These are phyloP conservation scores for Philotrypesis tridentata DNA, from an alignment of 1,140 invertebrate genomes.

Conservation along the genomic window DNA sequence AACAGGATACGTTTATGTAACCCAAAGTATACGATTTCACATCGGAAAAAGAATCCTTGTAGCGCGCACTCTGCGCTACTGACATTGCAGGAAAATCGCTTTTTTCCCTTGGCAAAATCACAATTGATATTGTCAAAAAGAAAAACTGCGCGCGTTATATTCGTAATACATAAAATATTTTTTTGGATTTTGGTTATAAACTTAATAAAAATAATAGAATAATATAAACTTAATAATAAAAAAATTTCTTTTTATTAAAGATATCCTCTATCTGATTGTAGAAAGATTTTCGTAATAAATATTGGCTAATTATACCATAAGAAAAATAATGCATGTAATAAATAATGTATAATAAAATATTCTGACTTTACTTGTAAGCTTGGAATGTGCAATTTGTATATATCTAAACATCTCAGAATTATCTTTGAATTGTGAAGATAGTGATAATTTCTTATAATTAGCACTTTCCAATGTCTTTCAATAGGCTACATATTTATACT, in stretches of 20 bases:
- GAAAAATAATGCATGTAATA: background rate
- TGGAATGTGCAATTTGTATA: background rate
- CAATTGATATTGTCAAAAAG: background rate
- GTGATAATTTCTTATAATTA: slow-evolving; percentile 18
- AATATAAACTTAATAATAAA: too few relatives aligned
- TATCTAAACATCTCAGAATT: background rate
- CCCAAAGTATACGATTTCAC: background rate
- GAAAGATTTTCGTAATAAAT: background rate
- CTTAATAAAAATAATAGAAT: too few relatives aligned
- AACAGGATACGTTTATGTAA: background rate
- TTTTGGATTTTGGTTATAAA: too few relatives aligned
- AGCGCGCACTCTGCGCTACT: background rate
- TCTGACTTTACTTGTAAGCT: background rate
- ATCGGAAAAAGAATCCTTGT: background rate
- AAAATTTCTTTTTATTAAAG: too few relatives aligned
- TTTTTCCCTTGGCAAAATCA: background rate
- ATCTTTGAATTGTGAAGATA: background rate
- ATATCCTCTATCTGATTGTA: too few relatives aligned
- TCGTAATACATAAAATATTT: too few relatives aligned
- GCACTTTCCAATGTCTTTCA: background rate
- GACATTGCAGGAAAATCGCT: background rate
- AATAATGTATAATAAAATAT: too few relatives aligned
- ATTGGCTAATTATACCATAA: background rate
- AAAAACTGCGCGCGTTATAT: too few relatives aligned
- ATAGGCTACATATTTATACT: background rate